Conservation (phyloP, 2,888 invertebrate species). For the Drosophila buzzatii region DNA sequence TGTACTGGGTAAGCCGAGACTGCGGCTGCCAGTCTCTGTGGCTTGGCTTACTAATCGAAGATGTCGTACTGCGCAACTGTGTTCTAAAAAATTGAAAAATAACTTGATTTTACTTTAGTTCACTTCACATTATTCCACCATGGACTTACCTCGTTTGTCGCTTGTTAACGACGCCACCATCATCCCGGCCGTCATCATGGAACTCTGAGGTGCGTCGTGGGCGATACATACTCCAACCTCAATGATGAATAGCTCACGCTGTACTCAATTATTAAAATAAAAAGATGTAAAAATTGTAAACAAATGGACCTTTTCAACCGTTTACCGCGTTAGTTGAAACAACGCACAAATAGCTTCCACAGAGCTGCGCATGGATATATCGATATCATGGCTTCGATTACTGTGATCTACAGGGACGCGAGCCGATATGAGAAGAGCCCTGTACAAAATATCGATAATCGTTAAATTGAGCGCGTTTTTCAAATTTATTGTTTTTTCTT, state of each 20-base stretch:
- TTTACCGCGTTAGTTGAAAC: slow-evolving; percentile 24
- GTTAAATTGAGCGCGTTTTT: not conserved
- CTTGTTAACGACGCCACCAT: slow-evolving; percentile 42
- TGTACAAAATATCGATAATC: not conserved
- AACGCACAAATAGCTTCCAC: slow-evolving; percentile 19
- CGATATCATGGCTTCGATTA: slow-evolving; percentile 6
- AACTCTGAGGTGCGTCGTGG: slow-evolving; percentile 82
- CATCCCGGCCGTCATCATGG: slow-evolving; percentile 67
- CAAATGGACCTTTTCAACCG: not conserved
- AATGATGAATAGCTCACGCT: not conserved
- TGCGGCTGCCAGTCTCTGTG: slow-evolving; percentile 31
- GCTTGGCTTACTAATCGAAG: slow-evolving; percentile 11
- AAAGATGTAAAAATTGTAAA: not conserved
- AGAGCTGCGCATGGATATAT: slow-evolving; percentile 4
- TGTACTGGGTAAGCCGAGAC: slow-evolving; percentile 9
- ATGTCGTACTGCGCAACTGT: slow-evolving; percentile 26
- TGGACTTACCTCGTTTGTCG: slow-evolving; percentile 69
- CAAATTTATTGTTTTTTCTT: not conserved
- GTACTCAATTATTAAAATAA: not conserved
- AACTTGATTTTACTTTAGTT: not conserved
- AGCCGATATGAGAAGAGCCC: not conserved
- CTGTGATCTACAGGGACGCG: slow-evolving; percentile 25
- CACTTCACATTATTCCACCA: not conserved
- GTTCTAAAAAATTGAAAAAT: slow-evolving; percentile 19
- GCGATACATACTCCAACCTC: slow-evolving; percentile 63